These are phyloP conservation scores for Belgica antarctica DNA, from an alignment of 2,888 invertebrate genomes.

Conservation along the genomic window DNA sequence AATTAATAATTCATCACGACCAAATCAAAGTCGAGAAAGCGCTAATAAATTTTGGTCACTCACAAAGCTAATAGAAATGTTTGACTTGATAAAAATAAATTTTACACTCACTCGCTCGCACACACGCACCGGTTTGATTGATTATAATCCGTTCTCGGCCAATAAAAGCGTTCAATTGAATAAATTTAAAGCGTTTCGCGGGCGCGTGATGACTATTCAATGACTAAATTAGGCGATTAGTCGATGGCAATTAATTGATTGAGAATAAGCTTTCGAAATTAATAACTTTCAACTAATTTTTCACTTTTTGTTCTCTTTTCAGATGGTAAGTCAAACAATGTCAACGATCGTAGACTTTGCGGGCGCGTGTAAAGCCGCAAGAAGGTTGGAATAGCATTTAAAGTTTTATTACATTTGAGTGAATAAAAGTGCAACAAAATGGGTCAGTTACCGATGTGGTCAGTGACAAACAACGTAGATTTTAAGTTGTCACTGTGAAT, in stretches of 20 bases:
- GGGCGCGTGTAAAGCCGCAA: neutral
- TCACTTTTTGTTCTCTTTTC: slow-evolving; percentile 49
- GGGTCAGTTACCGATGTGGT: too few relatives aligned
- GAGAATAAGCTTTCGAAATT: neutral
- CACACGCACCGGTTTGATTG: neutral
- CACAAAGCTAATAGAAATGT: neutral
- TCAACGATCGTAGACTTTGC: neutral
- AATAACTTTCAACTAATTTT: neutral
- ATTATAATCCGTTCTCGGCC: neutral
- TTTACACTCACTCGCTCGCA: neutral
- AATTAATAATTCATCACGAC: neutral
- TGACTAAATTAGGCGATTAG: neutral
- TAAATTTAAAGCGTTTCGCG: neutral
- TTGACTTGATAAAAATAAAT: neutral
- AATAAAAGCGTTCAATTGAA: neutral
- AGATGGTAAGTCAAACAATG: slow-evolving; percentile 54
- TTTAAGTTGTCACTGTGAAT: too few relatives aligned
- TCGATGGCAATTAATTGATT: neutral
- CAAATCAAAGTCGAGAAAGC: neutral
- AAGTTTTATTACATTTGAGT: neutral
- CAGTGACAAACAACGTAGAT: too few relatives aligned
- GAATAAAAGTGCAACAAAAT: neutral
- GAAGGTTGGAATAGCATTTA: neutral
- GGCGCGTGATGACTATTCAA: neutral
- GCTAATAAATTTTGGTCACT: too few relatives aligned